Evolutionary conservation across 2,888 invertebrate species (phyloP), one percentile per base, ranked within the genome.

Genomic region (Rhodophaea formosa): DNA sequence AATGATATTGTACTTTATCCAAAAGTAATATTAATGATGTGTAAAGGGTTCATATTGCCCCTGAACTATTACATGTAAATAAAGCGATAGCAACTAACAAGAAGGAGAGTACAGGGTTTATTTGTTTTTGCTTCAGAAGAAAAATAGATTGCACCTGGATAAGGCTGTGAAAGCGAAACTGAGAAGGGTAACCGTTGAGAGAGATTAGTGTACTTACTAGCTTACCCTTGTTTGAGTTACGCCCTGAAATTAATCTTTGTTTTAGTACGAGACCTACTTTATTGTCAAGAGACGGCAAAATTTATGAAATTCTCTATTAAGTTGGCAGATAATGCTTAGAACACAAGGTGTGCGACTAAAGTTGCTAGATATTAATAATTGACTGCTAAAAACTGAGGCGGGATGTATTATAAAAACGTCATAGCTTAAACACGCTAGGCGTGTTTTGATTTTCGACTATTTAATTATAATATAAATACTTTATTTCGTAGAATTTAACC

Each of bases 71-170:
- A 53, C 44, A n/a, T 64, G 66, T 66, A 64, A 62, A 64, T 62
- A 63, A 23, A 23, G n/a, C 15, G 44, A 49, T 29, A 59, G 54
- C 60, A 16, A 65, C 70, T 77, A 74, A 77, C 74, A 70, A 69
- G 59, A 68, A 75, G 54, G 52, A 49, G 46, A 71, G 66, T 78
- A 77, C 76, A 79, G 68, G 70, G 72, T 81, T 70, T 82, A 76
- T 85, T 86, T 88, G 82, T 89, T 89, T 88, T 90, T 89, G 88
- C 90, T 89, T 86, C 91, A 91, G 91, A 91, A 91, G 76, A 91
- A 91, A 90, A 91, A 90, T 90, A 91, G 90, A 90, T 88, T 90
- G 86, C 88, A 90, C 64, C 90, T 88, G 90, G 90, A 89, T 84
- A 88, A 86, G 80, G 88, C 89, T 72, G 85, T 80, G 82, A 90